phyloP scores from a whole-genome alignment of 1,140 invertebrate species.

The Dolichoris vasculosae region DNA sequence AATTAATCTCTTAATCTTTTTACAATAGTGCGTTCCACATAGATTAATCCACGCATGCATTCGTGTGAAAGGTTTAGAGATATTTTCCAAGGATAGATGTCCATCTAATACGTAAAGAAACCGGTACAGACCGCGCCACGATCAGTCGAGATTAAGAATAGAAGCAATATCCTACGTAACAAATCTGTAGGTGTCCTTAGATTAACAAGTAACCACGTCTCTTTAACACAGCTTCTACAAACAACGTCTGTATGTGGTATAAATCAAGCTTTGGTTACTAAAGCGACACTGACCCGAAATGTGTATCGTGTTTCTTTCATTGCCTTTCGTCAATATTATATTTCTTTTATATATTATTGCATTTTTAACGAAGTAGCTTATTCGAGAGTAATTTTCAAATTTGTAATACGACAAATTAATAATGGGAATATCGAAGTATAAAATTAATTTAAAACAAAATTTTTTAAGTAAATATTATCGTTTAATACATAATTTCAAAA shows the following conservation, averaged over 20 bases:
- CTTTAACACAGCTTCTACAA: not conserved
- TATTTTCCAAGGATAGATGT: constrained; percentile 41
- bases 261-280: constrained; percentile 21
- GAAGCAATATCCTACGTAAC: constrained; percentile 34
- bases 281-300: not conserved
- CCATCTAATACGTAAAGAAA: not conserved
- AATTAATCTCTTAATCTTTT: constrained; percentile 11
- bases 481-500: too few relatives aligned
- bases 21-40: not conserved
- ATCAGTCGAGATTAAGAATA: constrained; percentile 37
- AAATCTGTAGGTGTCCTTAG: constrained; percentile 9
- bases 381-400: too few relatives aligned
- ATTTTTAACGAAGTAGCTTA: not conserved
- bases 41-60: not conserved
- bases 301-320: not conserved
- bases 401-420: too few relatives aligned
- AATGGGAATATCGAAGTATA: too few relatives aligned
- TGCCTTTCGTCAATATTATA: not conserved
- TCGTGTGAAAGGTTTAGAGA: constrained; percentile 30
- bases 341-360: not conserved
- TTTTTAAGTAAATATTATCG: too few relatives aligned
- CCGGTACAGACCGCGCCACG: not conserved
- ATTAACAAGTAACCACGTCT: not conserved
- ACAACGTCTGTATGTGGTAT: constrained; percentile 14
- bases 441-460: too few relatives aligned